These are phyloP conservation scores for Trypoxylon attenuatum DNA, from an alignment of 2,888 invertebrate species.

Conservation along the genomic window DNA sequence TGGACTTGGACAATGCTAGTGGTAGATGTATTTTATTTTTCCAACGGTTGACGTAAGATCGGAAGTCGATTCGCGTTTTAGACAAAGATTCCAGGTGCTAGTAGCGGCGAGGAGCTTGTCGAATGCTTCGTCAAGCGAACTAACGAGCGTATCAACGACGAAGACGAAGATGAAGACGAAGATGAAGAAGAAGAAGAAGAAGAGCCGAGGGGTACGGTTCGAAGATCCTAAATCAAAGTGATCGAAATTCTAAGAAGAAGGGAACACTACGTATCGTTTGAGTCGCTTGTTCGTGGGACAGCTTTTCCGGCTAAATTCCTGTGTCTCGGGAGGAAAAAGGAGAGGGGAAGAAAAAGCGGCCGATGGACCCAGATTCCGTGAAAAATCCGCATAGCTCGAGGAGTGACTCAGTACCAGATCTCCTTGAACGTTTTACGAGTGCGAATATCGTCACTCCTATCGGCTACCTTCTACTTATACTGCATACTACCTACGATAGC, in stretches of 20 bases:
- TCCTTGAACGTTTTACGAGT: constrained; percentile 65
- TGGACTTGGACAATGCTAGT: too few species aligned
- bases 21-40: too few species aligned
- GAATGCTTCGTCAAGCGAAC: background rate
- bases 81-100: too few species aligned
- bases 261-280: too few species aligned
- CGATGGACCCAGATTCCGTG: constrained; percentile 58
- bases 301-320: too few species aligned
- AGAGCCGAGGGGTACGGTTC: too few species aligned
- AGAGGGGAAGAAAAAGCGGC: constrained; percentile 33
- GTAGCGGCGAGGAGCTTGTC: background rate
- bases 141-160: background rate
- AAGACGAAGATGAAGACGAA: background rate
- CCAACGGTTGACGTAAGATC: too few species aligned
- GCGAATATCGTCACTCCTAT: constrained; percentile 45
- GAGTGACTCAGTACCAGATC: constrained; percentile 68
- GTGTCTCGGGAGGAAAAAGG: constrained; percentile 22
- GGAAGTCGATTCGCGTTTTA: too few species aligned
- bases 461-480: constrained; percentile 26
- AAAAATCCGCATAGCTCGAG: constrained; percentile 63
- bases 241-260: too few species aligned
- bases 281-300: too few species aligned
- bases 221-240: too few species aligned
- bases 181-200: background rate
- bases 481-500: constrained; percentile 24